Evolutionary conservation across 2,888 invertebrate genomes (phyloP).

Genomic region (Fragum whitleyi): DNA sequence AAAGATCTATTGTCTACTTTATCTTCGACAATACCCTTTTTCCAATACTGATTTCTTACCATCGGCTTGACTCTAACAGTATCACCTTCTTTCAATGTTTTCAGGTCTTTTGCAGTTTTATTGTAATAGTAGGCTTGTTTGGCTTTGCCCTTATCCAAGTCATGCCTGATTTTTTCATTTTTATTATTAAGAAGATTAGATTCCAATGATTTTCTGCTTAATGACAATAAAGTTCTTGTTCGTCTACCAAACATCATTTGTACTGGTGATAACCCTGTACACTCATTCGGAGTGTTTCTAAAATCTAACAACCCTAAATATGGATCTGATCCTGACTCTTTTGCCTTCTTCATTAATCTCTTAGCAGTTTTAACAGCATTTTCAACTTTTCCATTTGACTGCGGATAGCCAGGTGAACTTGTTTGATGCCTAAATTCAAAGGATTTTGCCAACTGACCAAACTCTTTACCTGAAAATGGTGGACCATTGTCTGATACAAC

Average conservation of each 20-base stretch:
- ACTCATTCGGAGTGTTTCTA: conserved; percentile 43
- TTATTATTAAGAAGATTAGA: too few species aligned
- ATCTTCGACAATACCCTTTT: too few species aligned
- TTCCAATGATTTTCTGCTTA: too few species aligned
- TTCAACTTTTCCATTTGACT: conserved; percentile 43
- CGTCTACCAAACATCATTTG: conserved; percentile 31
- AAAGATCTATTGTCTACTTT: too few species aligned
- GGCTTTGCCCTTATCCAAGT: too few species aligned
- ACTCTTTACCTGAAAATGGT: conserved; percentile 24
- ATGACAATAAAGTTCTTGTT: too few species aligned
- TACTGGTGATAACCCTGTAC: conserved; percentile 15
- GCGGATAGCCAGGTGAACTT: conserved; percentile 10
- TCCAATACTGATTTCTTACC: too few species aligned
- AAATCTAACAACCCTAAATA: conserved; percentile 40
- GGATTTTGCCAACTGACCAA: conserved; percentile 19
- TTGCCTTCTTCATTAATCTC: conserved; percentile 42
- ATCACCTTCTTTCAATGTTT: too few species aligned
- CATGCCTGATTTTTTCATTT: too few species aligned
- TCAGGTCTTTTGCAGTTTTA: too few species aligned
- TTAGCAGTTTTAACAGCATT: conserved; percentile 44
- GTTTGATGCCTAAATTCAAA: conserved; percentile 40
- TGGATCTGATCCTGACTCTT: conserved; percentile 16
- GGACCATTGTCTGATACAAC: conserved; percentile 45
- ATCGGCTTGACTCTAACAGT: too few species aligned
- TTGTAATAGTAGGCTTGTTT: too few species aligned